Percentiles rank a stretch among this genome's conserved stretches.
phyloP scores from a whole-genome alignment of 2,888 invertebrate genomes.

The Dolomedes plantarius region DNA sequence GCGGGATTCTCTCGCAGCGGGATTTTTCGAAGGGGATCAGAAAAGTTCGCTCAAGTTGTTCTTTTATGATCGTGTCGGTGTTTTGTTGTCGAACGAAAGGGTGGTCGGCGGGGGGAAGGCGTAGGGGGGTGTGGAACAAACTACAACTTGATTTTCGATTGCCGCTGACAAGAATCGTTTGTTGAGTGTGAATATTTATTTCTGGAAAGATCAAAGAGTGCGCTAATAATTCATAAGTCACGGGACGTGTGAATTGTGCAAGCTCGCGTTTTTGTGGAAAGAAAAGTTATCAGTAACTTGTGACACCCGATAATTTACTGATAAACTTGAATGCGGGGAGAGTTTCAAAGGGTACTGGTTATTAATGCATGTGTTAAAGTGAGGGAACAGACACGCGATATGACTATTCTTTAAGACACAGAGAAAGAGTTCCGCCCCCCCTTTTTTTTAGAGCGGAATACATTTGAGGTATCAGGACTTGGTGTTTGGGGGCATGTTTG shows the following conservation, averaged over 20 bases:
- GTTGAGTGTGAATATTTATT: constrained; percentile 16
- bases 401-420: not conserved
- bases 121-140: not conserved
- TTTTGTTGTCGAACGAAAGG: constrained; percentile 44
- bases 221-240: not conserved
- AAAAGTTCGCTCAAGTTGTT: constrained; percentile 42
- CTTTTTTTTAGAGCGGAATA: not conserved
- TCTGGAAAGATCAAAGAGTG: not conserved
- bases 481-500: not conserved
- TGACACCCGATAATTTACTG: constrained; percentile 12
- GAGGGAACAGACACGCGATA: not conserved
- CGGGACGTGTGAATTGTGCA: not conserved
- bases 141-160: constrained; percentile 20
- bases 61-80: constrained; percentile 60
- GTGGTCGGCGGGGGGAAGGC: not conserved
- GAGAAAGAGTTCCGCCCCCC: not conserved
- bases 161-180: constrained; percentile 11
- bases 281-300: constrained; percentile 12
- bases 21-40: constrained; percentile 23
- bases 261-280: not conserved
- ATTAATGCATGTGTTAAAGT: not conserved
- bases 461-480: not conserved
- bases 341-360: not conserved
- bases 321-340: not conserved
- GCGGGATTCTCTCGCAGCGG: constrained; percentile 36